phyloP scores from a whole-genome alignment of 2,797 vertebrate genomes.

The Chaetophractus vellerosus region DNA sequence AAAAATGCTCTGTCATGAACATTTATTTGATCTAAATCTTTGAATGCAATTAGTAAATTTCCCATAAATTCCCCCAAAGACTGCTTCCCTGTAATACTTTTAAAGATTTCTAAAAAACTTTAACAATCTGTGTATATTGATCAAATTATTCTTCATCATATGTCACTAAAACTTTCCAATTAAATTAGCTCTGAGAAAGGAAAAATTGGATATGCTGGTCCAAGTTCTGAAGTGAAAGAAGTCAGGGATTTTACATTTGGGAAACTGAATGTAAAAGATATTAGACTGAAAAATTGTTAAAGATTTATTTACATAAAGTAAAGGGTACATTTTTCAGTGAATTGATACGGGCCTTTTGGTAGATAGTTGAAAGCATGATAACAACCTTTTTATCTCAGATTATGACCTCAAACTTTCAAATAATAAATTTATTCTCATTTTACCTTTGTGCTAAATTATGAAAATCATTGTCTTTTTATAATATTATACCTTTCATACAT shows the following conservation, averaged over 20 bases:
- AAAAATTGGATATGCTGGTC: neutral
- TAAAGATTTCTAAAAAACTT: neutral
- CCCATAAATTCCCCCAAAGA: neutral
- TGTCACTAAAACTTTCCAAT: conserved; percentile 11
- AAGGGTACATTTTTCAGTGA: neutral
- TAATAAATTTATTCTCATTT: neutral
- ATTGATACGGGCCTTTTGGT: neutral
- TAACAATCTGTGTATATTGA: neutral
- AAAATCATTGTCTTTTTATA: conserved; percentile 27
- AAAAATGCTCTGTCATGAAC: neutral
- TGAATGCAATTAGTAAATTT: conserved; percentile 5
- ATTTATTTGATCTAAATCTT: conserved; percentile 49
- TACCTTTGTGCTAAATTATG: neutral
- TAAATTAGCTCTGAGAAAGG: neutral
- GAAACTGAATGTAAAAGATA: neutral
- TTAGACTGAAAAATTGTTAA: neutral
- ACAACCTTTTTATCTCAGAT: neutral
- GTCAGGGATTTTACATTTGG: neutral
- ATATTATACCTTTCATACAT: conserved; percentile 9
- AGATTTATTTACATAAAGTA: conserved; percentile 12
- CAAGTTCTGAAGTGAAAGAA: neutral
- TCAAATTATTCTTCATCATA: neutral
- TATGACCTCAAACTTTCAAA: conserved; percentile 1
- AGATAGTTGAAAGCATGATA: neutral
- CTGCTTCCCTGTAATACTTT: neutral